Evolutionary conservation across 2,113 vertebrate species (phyloP), one percentile per base, ranked within the genome.

Genomic region (Paramisgurnus dabryanus): DNA sequence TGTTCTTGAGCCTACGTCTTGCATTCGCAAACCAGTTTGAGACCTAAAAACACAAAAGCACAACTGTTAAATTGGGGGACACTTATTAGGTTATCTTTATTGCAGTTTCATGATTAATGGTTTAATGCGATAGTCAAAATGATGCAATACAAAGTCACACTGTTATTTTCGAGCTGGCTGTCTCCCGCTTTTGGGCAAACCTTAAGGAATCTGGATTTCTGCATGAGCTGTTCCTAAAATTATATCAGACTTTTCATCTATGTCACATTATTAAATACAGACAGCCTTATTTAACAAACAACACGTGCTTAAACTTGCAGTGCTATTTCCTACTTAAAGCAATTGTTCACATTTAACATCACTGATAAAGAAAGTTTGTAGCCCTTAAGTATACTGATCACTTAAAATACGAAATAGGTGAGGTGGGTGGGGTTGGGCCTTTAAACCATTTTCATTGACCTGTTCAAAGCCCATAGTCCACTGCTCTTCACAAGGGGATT

Each of bases 11-110:
- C 81, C 97, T 93, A 75, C 98, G 95, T 78, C 98, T 91, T 70
- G 97, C 98, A 22, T 99, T 99, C 49, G 98, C 98, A 89, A 98
- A 99, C 98, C 97, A 98, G 89, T 99, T 99, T 2, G 98, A 99
- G 70, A 99, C 98, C 98, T 99, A 88, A 63, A 7, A 65, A 61
- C 0, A 58, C 34, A 53, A 58, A 79, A 3, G 39, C 15, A 58
- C 50, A 8, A 15, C 5, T 4, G 50, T 43, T 40, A 7, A n/a
- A 91, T 92, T 11, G 27, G 47, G 43, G 67, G 34, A 69, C 11
- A 50, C 6, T 0, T 68, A 49, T 70, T 70, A 49, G 49, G 17
- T 71, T 71, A 71, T 71, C 68, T 70, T 71, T 12, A 27, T 39
- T 70, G 67, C 47, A 53, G 17, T 58, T 4, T 53, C 22, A 50